Conservation (phyloP, 1,140 invertebrate species). For the Cydia strobilella region DNA sequence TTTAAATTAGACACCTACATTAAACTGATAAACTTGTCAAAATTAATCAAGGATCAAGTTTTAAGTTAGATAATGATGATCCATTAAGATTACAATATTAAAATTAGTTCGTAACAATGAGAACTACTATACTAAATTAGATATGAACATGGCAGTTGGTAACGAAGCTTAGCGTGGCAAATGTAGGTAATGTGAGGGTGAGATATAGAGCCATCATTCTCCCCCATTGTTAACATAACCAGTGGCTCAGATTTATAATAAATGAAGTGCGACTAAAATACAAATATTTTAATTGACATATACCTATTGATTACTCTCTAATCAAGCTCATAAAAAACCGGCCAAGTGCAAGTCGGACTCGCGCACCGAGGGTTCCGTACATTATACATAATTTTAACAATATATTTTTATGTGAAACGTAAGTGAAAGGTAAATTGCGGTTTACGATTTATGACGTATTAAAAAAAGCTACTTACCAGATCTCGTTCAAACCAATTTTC, state of each 20-base stretch:
- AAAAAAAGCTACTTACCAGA: no score
- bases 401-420: no score
- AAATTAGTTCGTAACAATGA: not conserved
- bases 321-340: no score
- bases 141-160: conserved; percentile 37
- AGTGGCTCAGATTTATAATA: not conserved
- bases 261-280: not conserved
- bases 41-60: not conserved
- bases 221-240: conserved; percentile 15
- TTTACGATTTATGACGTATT: no score
- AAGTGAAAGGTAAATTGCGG: no score
- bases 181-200: conserved; percentile 47
- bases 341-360: no score
- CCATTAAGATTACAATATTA: not conserved
- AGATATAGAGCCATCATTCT: conserved; percentile 54
- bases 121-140: conserved; percentile 10
- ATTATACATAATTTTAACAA: no score
- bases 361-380: no score
- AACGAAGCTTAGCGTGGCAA: conserved; percentile 52
- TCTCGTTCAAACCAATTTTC: no score
- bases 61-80: not conserved
- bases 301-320: no score
- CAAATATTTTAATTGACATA: not conserved
- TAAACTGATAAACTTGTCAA: not conserved
- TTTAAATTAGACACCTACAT: not conserved